Evolutionary conservation across 1,140 invertebrate genomes (phyloP), one percentile per base, ranked within the genome.

Genomic region (Meteorus sp.): DNA sequence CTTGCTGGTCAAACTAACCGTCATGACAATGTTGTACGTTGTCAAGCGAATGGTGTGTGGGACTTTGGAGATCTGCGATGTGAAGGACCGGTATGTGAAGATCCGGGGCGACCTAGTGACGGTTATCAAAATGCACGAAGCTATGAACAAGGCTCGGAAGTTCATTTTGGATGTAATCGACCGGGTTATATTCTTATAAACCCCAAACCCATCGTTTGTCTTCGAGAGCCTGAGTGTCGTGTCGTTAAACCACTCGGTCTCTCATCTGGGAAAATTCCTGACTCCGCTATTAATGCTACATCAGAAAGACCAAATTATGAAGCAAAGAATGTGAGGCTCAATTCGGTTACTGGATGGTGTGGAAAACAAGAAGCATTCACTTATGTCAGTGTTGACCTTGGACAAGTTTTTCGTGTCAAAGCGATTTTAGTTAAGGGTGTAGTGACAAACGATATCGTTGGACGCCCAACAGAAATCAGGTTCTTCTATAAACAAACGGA

Each of bases 401-500:
- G 94, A 47, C 88, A 90, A 78, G 88, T 96, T 9, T 92, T 89
- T 70, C 84, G 93, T 66, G 90, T 98, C 0, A 97, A 95, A 80
- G 91, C 91, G 2, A 93, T 96, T 65, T 77, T 96, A 20, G 92
- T 96, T 0, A 95, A 95, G 79, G 94, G 94, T 51, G 94, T 97
- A 9, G 91, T 97, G 2, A 96, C 94, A 0, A 95, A 95, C 64
- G 94, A 96, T 69, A 94, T 96, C 48, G 94, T 96, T 8, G 94
- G 94, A 53, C 83, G 94, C 56, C 94, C 94, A 5, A 97, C 94
- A 0, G 94, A 97, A 83, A 94, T 98, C 54, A 83, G 95, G 57
- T 95, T 98, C 79, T 98, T 98, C 83, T 98, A 98, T 75, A 98
- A 98, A 79, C 91, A 94, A 79, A 84, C 90, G 3, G 94, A 95